Conservation (phyloP, 53 echinoderm and acorn worm genomes). For the Holothuria leucospilota region DNA sequence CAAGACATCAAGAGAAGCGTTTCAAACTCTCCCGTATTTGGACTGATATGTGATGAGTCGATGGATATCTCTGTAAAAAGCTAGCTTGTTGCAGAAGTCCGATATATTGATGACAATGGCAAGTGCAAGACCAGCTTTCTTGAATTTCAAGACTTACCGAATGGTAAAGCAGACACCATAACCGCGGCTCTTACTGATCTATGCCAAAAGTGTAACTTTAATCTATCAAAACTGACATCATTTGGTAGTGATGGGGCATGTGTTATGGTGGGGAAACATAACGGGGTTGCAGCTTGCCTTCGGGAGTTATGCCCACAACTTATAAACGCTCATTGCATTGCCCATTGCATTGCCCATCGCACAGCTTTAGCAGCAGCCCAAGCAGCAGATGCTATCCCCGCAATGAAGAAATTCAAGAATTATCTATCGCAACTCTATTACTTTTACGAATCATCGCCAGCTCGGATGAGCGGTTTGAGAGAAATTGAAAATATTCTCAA, state of each 20-base stretch:
- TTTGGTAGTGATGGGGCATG: slow-evolving; percentile 26
- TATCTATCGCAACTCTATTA: neutral
- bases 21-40: neutral
- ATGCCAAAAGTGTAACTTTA: neutral
- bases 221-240: neutral
- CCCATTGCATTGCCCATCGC: neutral
- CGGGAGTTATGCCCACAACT: neutral
- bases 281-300: neutral
- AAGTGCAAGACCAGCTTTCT: neutral
- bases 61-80: neutral
- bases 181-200: slow-evolving; percentile 13
- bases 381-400: slow-evolving; percentile 12
- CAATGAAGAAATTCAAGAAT: slow-evolving; percentile 8
- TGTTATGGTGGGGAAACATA: slow-evolving; percentile 12
- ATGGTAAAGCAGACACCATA: slow-evolving; percentile 19
- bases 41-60: neutral
- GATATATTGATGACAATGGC: neutral
- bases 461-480: neutral
- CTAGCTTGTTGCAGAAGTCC: neutral
- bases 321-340: neutral
- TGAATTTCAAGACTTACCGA: neutral
- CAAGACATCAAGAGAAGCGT: neutral
- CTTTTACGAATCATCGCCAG: slow-evolving; percentile 18
- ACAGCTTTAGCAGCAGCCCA: slow-evolving; percentile 28
- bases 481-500: neutral